Evolutionary conservation across 2,888 invertebrate species (phyloP), one percentile per base, ranked within the genome.

Genomic region (Netelia melanura): DNA sequence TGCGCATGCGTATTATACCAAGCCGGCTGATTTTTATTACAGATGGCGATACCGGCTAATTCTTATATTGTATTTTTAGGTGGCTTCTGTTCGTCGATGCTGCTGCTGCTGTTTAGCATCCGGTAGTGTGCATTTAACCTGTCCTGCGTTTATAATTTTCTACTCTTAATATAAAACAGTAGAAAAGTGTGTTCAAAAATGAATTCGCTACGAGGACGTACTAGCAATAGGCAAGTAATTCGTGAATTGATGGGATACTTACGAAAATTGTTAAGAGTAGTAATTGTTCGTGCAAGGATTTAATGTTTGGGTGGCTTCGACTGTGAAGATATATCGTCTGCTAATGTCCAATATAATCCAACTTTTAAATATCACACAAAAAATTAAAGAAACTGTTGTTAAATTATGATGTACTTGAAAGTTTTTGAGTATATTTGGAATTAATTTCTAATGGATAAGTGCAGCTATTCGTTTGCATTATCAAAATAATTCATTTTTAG

Each of bases 141-240:
- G n/a, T 10, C 9, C 52, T 9, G 14, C 14, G 10, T 43, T 62
- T 17, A 43, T 25, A 14, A 30, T 14, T 65, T 65, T 1, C 23
- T 9, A 54, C 17, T 10, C 21, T 74, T 23, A 3, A 38, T 62
- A 6, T 43, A 77, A 48, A 67, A 65, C 58, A 17, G 38, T 61
- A 14, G 17, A 17, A 54, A 23, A 64, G 43, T 67, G 10, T 17
- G 64, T n/a, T 52, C 43, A 70, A 82, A 72, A 1, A 89, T 90
- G 89, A 90, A 90, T 88, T 88, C 87, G 3, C 83, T 89, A 62
- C 83, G 85, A 44, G 82, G 86, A 14, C 79, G 84, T 17, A 80
- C 89, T 30, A 71, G 74, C 61, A 82, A 86, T 48, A 88, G 87
- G 89, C 88, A 68, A 52, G 77, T 84, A 56, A 75, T 44, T 77